These are phyloP conservation scores for Cricetomys ansorgei DNA, from an alignment of 2,113 vertebrate genomes.

Conservation along the genomic window DNA sequence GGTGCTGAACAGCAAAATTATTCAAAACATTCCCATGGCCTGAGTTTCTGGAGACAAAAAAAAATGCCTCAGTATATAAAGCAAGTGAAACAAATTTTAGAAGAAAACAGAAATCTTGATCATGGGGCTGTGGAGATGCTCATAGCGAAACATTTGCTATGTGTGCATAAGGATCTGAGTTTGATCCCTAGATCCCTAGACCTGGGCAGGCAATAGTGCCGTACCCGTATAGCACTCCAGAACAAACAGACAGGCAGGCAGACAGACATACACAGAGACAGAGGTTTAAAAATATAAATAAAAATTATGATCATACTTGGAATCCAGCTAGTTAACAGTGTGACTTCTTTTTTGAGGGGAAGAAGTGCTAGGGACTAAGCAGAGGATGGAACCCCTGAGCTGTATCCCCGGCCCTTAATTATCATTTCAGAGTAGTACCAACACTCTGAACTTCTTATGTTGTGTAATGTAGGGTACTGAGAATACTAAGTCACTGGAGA, in stretches of 20 bases:
- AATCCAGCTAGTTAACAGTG: not conserved
- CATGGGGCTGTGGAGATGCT: not conserved
- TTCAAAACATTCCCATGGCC: not conserved
- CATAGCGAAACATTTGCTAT: not conserved
- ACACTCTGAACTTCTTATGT: not conserved
- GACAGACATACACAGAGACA: not conserved
- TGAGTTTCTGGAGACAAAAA: not conserved
- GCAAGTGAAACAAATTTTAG: not conserved
- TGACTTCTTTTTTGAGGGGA: not conserved
- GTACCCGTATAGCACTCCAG: not conserved
- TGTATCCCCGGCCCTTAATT: not conserved
- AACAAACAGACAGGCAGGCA: not conserved
- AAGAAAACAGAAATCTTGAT: not conserved
- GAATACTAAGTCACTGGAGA: constrained; percentile 35
- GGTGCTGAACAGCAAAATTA: constrained; percentile 1
- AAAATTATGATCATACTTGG: constrained; percentile 41
- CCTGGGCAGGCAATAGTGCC: not conserved
- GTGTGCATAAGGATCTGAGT: not conserved
- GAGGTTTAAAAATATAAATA: not conserved
- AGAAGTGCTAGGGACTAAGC: not conserved
- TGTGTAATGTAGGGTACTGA: not conserved
- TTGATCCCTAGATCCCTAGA: not conserved
- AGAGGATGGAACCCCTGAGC: not conserved
- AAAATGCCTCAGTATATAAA: not conserved
- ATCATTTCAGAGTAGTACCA: not conserved